A percentile compares a stretch with the other conserved stretches of the same genome.
These are phyloP conservation scores for Philereme transversata DNA, from an alignment of 2,888 invertebrate genomes.

Conservation along the genomic window DNA sequence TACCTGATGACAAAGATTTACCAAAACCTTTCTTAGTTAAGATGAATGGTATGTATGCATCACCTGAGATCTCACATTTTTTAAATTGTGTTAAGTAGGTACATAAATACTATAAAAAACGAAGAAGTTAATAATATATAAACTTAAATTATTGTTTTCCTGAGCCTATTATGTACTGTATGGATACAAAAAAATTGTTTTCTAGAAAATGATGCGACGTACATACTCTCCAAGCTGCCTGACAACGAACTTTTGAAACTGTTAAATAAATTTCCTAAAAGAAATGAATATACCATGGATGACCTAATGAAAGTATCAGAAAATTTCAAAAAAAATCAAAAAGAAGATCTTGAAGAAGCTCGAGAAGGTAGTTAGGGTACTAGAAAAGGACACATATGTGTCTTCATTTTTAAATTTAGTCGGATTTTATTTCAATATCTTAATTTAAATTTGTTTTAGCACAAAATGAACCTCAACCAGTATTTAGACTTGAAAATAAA, in stretches of 20 bases:
- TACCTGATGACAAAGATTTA: conserved; percentile 61
- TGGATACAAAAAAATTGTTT: conserved; percentile 11
- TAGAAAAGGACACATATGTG: background rate
- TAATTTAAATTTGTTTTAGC: conserved; percentile 29
- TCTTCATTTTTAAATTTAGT: too few relatives aligned
- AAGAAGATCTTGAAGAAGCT: conserved; percentile 26
- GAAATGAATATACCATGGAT: conserved; percentile 59
- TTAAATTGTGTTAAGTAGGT: too few relatives aligned
- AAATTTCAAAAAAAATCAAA: conserved; percentile 39
- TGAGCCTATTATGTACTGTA: too few relatives aligned
- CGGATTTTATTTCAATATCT: background rate
- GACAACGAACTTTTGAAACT: conserved; percentile 67
- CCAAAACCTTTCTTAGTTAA: conserved; percentile 55
- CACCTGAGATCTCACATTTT: too few relatives aligned
- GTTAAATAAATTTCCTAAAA: conserved; percentile 61
- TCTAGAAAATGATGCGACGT: conserved; percentile 64
- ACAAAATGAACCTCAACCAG: conserved; percentile 39
- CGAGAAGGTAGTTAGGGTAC: conserved; percentile 7
- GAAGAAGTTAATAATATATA: too few relatives aligned
- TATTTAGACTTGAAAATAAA: conserved; percentile 65
- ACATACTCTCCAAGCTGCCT: conserved; percentile 68
- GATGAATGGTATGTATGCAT: conserved; percentile 51
- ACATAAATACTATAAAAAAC: too few relatives aligned
- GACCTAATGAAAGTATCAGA: conserved; percentile 58
- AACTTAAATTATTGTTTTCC: too few relatives aligned